Evolutionary conservation across 2,797 vertebrate species (phyloP).

Genomic region (Pangasius larnaudii): DNA sequence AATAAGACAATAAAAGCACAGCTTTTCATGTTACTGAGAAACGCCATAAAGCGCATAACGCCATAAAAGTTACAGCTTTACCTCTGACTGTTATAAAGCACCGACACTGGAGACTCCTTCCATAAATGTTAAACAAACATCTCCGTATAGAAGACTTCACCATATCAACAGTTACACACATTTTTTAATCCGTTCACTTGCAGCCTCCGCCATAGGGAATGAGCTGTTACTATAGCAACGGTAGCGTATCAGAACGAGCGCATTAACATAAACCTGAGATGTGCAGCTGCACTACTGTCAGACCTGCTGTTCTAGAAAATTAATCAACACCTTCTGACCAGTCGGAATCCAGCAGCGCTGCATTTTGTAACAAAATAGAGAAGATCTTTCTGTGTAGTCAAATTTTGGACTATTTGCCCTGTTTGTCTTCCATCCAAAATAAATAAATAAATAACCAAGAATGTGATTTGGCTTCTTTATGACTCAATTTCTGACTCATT

Average conservation of each 20-base stretch:
- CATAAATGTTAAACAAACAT: no score
- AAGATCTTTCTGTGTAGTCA: background rate
- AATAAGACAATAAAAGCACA: background rate
- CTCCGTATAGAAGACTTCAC: background rate
- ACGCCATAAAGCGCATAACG: no score
- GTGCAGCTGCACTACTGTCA: background rate
- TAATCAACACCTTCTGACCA: background rate
- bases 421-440: background rate
- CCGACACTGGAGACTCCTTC: background rate
- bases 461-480: background rate
- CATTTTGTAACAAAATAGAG: background rate
- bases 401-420: background rate
- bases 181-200: background rate
- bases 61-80: background rate
- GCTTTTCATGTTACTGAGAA: no score
- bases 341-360: background rate
- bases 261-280: background rate
- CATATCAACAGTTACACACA: background rate
- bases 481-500: conserved; percentile 17
- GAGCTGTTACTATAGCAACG: background rate
- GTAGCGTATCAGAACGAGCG: background rate
- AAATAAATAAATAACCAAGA: background rate
- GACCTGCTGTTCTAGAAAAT: background rate
- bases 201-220: background rate
- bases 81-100: no score